A percentile compares a stretch with the other conserved stretches of the same genome.
Evolutionary conservation across 1,140 invertebrate species (phyloP).

Genomic region (Drosophila asahinai): DNA sequence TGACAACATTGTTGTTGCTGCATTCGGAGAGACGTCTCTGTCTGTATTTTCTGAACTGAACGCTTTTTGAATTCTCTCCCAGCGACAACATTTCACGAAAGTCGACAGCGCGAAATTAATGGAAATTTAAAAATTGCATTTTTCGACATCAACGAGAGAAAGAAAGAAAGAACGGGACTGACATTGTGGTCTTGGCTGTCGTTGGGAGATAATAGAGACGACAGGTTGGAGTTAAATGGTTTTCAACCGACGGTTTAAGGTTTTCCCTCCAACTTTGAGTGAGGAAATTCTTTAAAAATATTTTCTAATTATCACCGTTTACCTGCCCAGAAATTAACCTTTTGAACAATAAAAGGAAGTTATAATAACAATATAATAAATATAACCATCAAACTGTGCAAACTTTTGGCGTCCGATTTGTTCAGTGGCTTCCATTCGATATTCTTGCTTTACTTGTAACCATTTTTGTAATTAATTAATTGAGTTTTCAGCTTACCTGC

Average conservation of each 20-base stretch:
- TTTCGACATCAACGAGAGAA: slow-evolving; percentile 50
- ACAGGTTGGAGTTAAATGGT: slow-evolving; percentile 35
- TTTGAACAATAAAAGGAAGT: too few species aligned
- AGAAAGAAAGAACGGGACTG: slow-evolving; percentile 9
- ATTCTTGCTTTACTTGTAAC: neutral
- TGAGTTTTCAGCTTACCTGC: slow-evolving; percentile 45
- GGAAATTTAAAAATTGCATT: slow-evolving; percentile 80
- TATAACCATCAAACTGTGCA: neutral
- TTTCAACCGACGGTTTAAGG: slow-evolving; percentile 8
- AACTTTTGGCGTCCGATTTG: too few species aligned
- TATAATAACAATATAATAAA: neutral
- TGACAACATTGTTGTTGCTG: slow-evolving; percentile 48
- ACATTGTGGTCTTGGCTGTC: slow-evolving; percentile 53
- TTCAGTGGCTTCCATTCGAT: neutral
- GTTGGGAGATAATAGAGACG: slow-evolving; percentile 56
- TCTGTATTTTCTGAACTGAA: slow-evolving; percentile 36
- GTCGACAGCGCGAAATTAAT: slow-evolving; percentile 77
- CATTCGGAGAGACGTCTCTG: slow-evolving; percentile 28
- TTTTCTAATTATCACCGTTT: too few species aligned
- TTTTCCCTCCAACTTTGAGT: neutral
- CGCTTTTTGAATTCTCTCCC: slow-evolving; percentile 58
- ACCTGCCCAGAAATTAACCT: too few species aligned
- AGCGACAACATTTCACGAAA: slow-evolving; percentile 72
- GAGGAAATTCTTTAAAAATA: neutral
- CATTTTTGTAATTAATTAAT: slow-evolving; percentile 16